Base-by-base conservation (phyloP, 2,797 vertebrate genomes). In the Sebastes paucispinis region DNA sequence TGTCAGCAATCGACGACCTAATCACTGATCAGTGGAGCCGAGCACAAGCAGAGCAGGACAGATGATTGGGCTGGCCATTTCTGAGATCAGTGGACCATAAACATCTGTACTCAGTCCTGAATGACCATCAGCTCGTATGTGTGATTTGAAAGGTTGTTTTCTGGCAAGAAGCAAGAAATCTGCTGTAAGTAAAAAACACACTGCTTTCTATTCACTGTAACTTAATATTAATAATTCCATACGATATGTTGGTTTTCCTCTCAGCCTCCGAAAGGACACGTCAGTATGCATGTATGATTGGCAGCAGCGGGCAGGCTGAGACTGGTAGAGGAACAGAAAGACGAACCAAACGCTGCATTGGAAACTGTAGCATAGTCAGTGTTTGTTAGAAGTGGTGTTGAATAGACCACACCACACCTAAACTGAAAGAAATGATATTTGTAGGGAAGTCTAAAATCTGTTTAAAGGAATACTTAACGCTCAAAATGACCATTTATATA, bases 11-110 rank as follows among this genome's bases (percentile, higher is more conserved):
- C 43, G 29, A 69, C 43, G 7, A 54, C 54, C 79, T 83, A 87
- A 92, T 91, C 83, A 84, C 76, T 47, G 83, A 86, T 86, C 76
- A 71, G 76, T 80, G 18, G 32, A 81, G 87, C 83, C 84, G 18
- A 69, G 69, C 60, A 3, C 36, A 4, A 22, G 31, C 73, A 8
- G 60, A 69, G 72, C 18, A 22, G 47, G 43, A 62, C 74, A 58
- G 74, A 69, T 78, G 70, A 88, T 55, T 75, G 71, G 77, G 18
- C 62, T 22, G 12, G 59, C 50, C 57, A 43, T 80, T 81, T 82
- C 80, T 75, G 72, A n/a, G 77, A 82, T 80, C 80, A 68, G 32
- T 22, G 67, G 69, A 82, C 81, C 80, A 13, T 71, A 29, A 69
- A 77, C 82, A 59, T 69, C 69, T 60, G 13, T 57, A 52, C 69